Evolutionary conservation across 2,888 invertebrate species (phyloP).

Genomic region (Tiliacea aurago): DNA sequence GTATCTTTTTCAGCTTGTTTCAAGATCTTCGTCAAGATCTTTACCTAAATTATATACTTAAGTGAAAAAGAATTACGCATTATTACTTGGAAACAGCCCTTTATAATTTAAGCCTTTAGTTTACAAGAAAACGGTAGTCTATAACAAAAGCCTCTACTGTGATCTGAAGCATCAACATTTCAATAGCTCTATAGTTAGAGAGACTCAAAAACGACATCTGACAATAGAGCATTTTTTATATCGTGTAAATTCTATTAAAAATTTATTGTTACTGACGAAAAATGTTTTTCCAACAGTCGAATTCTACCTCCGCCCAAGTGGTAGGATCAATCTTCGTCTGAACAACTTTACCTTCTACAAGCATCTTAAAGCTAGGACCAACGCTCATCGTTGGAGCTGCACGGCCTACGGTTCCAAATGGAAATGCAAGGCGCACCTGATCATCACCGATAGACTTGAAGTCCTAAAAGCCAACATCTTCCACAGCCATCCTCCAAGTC

Average conservation of each 20-base stretch:
- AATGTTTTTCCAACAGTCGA: constrained; percentile 71
- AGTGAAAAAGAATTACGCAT: neutral
- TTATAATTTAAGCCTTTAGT: constrained; percentile 5
- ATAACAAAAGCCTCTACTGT: neutral
- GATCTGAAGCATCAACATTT: neutral
- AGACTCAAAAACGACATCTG: neutral
- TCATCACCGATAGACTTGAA: constrained; percentile 83
- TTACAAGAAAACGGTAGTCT: neutral
- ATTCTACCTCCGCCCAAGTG: constrained; percentile 84
- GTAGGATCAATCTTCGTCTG: constrained; percentile 83
- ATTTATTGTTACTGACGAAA: constrained; percentile 24
- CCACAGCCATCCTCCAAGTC: constrained; percentile 81
- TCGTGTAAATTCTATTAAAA: neutral
- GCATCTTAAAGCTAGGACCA: constrained; percentile 82
- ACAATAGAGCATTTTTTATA: neutral
- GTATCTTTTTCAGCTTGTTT: constrained; percentile 3
- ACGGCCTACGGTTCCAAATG: constrained; percentile 84
- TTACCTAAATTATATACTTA: constrained; percentile 15
- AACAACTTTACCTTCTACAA: constrained; percentile 87
- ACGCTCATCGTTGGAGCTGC: constrained; percentile 86
- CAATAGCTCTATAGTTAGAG: neutral
- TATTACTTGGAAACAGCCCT: constrained; percentile 19
- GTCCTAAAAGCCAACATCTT: constrained; percentile 81
- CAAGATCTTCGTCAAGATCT: neutral
- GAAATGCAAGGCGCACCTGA: constrained; percentile 85